Base-by-base conservation (phyloP, 1,140 invertebrate genomes). In the Helicorthomorpha holstii region DNA sequence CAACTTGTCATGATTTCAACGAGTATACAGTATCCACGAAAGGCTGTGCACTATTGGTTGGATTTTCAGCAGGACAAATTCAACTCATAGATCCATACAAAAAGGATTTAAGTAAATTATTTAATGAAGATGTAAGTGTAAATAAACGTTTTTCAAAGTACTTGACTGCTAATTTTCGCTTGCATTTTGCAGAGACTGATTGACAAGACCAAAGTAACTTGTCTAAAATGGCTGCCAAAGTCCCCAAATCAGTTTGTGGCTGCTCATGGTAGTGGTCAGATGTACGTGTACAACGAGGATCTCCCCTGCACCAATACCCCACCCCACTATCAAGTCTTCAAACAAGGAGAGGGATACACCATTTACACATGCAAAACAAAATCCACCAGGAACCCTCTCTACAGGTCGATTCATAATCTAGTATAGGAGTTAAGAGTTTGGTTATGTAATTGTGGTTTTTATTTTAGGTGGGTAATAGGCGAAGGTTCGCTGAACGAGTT, bases 1-100 rank as follows among this genome's bases (percentile, higher is more conserved):
- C 94, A 48, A 98, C 94, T 24, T 98, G 93, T 70, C 95, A 98
- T 72, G 93, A 98, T 74, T 97, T 98, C 67, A 98, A 97, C 75
- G 75, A 79, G 54, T 75, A 80, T 52, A 82, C 83, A 51, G 82
- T 86, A 49, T 82, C 80, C 46, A 70, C 73, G 45, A 87, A 93
- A 48, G 63, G 81, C 66, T 82, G 90, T 45, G 82, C 78, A 41
- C 73, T 98, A 52, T 71, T 98, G 58, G 87, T 98, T 60, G 94
- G 95, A 44, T 98, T 98, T 72, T 91, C 89, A 62, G 93, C 89
- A 44, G 95, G 95, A 55, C 91, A 80, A 73, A 91, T 98, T 64
- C 93, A 98, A 69, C 72, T 98, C 52, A 89, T 98, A 64, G 93
- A 98, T 72, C 90, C 92, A 51, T 84, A 94, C 59, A 89, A 87